Conservation (phyloP, 2,113 vertebrate genomes). For the Gnathonemus longibarbis region DNA sequence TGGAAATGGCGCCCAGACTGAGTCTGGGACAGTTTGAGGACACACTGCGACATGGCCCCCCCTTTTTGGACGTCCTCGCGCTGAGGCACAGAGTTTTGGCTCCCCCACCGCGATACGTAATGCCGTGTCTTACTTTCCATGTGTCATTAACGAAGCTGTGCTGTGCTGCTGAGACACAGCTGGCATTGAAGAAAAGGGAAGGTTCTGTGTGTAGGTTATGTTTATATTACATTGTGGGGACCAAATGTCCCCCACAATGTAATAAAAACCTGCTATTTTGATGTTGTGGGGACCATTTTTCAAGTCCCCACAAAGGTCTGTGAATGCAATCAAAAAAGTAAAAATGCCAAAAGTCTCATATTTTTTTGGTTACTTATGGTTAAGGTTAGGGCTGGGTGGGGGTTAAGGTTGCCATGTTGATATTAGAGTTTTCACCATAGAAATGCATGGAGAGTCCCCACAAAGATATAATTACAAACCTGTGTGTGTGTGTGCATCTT, state of each 20-base stretch:
- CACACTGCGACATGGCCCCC: neutral
- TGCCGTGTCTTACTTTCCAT: conserved; percentile 69
- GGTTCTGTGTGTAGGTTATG: conserved; percentile 29
- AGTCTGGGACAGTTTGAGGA: neutral
- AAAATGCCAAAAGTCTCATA: too few relatives aligned
- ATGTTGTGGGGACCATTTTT: too few relatives aligned
- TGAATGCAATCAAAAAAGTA: too few relatives aligned
- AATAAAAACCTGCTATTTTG: neutral
- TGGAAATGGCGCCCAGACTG: neutral
- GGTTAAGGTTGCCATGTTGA: too few relatives aligned
- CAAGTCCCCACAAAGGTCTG: too few relatives aligned
- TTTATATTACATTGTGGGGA: neutral
- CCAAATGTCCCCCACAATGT: neutral
- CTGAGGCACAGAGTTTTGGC: conserved; percentile 43
- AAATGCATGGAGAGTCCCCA: too few relatives aligned
- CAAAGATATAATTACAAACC: too few relatives aligned
- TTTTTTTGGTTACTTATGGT: too few relatives aligned
- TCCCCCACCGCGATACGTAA: conserved; percentile 25
- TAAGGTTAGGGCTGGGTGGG: too few relatives aligned
- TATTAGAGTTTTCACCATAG: too few relatives aligned
- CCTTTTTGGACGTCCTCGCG: conserved; percentile 27
- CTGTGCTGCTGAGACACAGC: conserved; percentile 55
- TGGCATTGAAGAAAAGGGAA: conserved; percentile 56
- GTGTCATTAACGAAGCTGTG: conserved; percentile 64
- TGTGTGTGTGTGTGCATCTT: neutral